Conservation (phyloP, 2,113 vertebrate species). For the Lycaon pictus region DNA sequence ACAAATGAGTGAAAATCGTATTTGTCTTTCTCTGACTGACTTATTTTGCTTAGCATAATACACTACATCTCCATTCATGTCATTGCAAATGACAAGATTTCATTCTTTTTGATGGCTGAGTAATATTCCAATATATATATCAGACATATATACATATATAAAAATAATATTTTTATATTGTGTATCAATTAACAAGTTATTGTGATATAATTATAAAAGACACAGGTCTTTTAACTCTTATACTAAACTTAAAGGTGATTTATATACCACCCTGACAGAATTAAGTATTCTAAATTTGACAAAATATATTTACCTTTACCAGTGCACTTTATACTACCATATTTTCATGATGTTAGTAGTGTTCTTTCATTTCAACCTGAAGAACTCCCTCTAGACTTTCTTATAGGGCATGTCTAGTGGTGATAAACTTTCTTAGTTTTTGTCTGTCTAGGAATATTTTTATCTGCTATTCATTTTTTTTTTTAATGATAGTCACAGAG, state of each 20-base stretch:
- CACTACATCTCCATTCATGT: neutral
- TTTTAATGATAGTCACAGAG: too few species aligned
- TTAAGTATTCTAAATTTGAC: neutral
- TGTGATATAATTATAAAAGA: neutral
- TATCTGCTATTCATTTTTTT: neutral
- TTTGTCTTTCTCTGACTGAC: neutral
- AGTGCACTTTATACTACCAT: neutral
- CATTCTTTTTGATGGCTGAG: neutral
- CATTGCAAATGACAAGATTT: neutral
- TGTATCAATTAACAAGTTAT: neutral
- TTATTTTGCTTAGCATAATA: neutral
- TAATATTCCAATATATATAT: neutral
- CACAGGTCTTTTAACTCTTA: neutral
- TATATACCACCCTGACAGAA: neutral
- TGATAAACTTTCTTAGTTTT: neutral
- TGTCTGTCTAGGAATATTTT: neutral
- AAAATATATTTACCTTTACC: neutral
- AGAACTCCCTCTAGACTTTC: neutral
- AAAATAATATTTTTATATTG: neutral
- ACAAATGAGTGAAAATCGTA: neutral
- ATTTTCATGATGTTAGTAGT: neutral
- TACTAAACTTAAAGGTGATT: neutral
- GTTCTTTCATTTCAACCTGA: neutral
- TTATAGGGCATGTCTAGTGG: neutral
- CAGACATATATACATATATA: too few species aligned